A percentile compares a stretch with the other conserved stretches of the same genome.
These are phyloP conservation scores for Desoria tigrina DNA, from an alignment of 2,888 invertebrate species.

Conservation along the genomic window DNA sequence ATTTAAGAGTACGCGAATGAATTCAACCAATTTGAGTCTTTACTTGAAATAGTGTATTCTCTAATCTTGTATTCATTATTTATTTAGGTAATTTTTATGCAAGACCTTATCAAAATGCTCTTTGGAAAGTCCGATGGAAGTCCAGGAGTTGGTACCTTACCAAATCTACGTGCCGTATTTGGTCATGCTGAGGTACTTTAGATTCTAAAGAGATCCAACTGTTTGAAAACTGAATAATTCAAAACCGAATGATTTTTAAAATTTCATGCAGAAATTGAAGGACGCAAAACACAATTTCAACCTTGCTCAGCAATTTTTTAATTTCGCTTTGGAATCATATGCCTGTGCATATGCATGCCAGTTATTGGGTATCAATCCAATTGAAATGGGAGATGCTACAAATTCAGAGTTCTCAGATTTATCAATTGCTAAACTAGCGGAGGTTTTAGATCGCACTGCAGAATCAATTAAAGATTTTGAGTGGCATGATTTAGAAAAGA, in stretches of 20 bases:
- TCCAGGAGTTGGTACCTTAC: neutral
- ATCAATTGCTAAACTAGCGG: neutral
- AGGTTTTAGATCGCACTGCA: neutral
- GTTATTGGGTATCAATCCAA: neutral
- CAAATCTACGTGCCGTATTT: neutral
- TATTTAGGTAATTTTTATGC: neutral
- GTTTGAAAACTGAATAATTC: neutral
- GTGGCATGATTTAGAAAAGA: neutral
- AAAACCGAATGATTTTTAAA: neutral
- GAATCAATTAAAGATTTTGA: neutral
- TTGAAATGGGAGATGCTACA: neutral
- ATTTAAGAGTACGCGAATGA: neutral
- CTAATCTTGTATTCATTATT: neutral
- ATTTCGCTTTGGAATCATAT: neutral
- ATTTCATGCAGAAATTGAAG: neutral
- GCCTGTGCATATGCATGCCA: neutral
- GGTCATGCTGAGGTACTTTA: neutral
- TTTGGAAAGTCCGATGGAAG: neutral
- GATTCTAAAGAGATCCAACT: neutral
- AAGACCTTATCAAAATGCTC: neutral
- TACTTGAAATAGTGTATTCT: neutral
- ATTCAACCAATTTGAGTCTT: neutral
- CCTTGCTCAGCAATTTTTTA: neutral
- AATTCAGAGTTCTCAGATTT: neutral
- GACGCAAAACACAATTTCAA: neutral